Evolutionary conservation across 2,113 vertebrate species (phyloP), one percentile per base, ranked within the genome.

Genomic region (Leucopsar rothschildi): DNA sequence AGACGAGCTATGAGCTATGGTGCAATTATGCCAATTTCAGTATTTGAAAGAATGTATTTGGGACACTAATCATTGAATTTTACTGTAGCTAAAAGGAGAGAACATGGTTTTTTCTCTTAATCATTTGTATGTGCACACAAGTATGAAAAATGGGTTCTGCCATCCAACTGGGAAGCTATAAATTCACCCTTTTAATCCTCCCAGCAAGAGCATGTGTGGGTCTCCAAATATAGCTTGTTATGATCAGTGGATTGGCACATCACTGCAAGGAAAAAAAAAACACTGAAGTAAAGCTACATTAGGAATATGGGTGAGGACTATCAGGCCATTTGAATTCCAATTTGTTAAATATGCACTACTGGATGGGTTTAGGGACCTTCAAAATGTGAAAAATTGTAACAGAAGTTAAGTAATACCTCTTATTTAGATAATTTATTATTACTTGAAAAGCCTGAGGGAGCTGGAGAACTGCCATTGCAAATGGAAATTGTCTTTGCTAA

Each of bases 351-450:
- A 35, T 35, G 9, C 73, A 60, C 73, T 94, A 63, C 39, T 71
- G 49, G 44, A 59, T 61, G 86, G n/a, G 81, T 93, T 88, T 93
- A 52, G 56, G 37, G 61, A 83, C 64, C 49, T 61, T 82, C 82
- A 87, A 92, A 92, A 96, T 50, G 31, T 70, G 80, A 66, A 94
- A 82, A 68, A 64, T 5, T 78, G 50, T 57, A 94, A 37, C 64
- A 95, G 83, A 95, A 92, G 16, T 65, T 78, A 88, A 88, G 52
- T 27, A 92, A 88, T 90, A 81, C 22, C 18, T 85, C 63, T 91
- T 95, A 73, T 93, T 96, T 94, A 77, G 56, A 71, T 53, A 59
- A 95, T 90, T 90, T 95, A 92, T 93, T 95, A 94, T 93, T 95
- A 77, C 94, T 59, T 95, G 59, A 86, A 91, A 87, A 94, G 90